These are phyloP conservation scores for Vipera ursinii DNA, from an alignment of 2,797 vertebrate species.

Conservation along the genomic window DNA sequence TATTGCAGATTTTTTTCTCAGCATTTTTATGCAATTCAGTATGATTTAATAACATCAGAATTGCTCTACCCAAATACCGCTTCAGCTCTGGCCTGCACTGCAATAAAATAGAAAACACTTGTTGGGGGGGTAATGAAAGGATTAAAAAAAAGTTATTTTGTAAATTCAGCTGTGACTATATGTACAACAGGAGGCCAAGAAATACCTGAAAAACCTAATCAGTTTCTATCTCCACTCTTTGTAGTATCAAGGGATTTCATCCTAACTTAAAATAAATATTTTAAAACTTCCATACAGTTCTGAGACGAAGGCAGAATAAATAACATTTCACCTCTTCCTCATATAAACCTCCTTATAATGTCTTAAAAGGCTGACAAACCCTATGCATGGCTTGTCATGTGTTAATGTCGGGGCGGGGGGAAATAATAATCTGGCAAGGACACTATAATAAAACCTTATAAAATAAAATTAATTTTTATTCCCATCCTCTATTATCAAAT, in stretches of 20 bases:
- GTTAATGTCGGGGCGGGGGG: constrained; percentile 51
- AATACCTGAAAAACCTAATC: constrained; percentile 55
- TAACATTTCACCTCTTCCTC: constrained; percentile 66
- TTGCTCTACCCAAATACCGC: constrained; percentile 36
- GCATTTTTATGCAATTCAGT: constrained; percentile 59
- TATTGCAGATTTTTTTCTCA: constrained; percentile 38
- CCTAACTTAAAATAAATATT: constrained; percentile 69
- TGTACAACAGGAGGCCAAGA: constrained; percentile 46
- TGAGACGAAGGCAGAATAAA: constrained; percentile 67
- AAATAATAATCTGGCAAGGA: constrained; percentile 58
- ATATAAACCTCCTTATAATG: constrained; percentile 70
- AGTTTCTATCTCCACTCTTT: constrained; percentile 60
- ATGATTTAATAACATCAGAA: constrained; percentile 64
- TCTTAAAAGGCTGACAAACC: constrained; percentile 66
- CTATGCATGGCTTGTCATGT: constrained; percentile 68
- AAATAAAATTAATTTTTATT: constrained; percentile 17
- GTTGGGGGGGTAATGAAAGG: constrained; percentile 35
- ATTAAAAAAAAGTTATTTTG: constrained; percentile 53
- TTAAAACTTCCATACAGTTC: constrained; percentile 62
- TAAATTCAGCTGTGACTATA: constrained; percentile 38
- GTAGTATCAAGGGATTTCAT: constrained; percentile 63
- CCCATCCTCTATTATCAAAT: constrained; percentile 15
- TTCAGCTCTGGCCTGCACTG: constrained; percentile 39
- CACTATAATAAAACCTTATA: background rate
- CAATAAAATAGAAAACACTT: constrained; percentile 59